phyloP scores from a whole-genome alignment of 2,888 invertebrate species.

The Pristionchus mayeri region DNA sequence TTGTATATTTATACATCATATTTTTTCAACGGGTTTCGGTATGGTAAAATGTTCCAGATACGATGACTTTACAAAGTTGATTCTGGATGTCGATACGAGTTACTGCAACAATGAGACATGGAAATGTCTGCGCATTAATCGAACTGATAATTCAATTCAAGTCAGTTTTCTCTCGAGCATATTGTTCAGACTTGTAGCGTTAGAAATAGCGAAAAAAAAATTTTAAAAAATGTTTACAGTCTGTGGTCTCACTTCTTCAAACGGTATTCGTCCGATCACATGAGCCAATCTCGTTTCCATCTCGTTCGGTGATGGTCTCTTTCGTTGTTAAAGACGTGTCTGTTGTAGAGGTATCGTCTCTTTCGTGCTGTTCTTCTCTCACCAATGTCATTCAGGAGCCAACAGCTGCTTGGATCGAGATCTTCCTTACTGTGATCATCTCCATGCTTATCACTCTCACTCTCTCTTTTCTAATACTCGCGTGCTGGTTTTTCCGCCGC shows the following conservation, averaged over 20 bases:
- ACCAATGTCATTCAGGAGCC: not conserved
- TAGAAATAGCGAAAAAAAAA: not conserved
- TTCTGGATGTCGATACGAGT: not conserved
- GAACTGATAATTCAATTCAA: not conserved
- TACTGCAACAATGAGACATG: not conserved
- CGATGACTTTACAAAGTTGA: not conserved
- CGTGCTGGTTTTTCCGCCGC: not conserved
- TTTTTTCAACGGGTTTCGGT: not conserved
- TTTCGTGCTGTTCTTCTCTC: not conserved
- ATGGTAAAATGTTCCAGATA: not conserved
- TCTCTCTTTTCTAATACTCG: not conserved
- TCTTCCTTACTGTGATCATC: not conserved
- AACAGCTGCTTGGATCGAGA: not conserved
- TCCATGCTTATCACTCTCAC: not conserved
- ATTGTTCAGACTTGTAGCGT: too few species aligned
- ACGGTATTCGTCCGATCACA: slow-evolving; percentile 2
- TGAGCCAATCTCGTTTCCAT: not conserved
- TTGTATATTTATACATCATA: too few species aligned
- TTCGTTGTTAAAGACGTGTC: not conserved
- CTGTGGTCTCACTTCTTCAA: not conserved
- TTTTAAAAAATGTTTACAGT: not conserved
- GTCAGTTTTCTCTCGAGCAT: too few species aligned
- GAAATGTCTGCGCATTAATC: not conserved
- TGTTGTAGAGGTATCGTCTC: not conserved
- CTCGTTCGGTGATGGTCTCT: not conserved